phyloP scores from a whole-genome alignment of 2,797 vertebrate genomes.

The Fratercula arctica region DNA sequence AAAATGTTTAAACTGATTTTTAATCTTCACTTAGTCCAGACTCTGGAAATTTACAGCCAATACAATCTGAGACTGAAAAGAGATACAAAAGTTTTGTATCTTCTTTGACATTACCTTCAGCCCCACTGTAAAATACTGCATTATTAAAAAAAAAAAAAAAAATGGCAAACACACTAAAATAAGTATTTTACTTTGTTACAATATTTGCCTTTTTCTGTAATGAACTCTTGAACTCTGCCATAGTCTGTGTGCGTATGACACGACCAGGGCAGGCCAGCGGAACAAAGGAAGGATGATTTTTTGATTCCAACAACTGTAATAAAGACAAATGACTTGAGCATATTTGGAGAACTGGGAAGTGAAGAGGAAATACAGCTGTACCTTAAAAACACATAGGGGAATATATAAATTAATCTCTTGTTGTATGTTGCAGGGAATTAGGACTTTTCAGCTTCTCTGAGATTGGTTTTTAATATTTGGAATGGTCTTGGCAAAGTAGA shows the following conservation, averaged over 20 bases:
- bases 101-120: neutral
- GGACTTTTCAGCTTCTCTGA: neutral
- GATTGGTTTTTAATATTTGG: neutral
- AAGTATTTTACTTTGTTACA: neutral
- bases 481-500: neutral
- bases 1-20: neutral
- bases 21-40: neutral
- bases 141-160: neutral
- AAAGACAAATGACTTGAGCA: neutral
- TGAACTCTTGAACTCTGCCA: accelerated
- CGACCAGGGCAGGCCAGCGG: neutral
- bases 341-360: neutral
- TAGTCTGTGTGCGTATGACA: neutral
- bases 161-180: neutral
- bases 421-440: neutral
- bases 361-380: neutral
- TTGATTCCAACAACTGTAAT: neutral
- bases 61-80: neutral
- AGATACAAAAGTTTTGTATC: neutral
- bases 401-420: neutral
- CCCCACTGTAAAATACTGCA: neutral
- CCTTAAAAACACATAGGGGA: neutral
- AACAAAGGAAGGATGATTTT: neutral
- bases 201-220: neutral
- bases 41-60: neutral